A percentile compares a stretch with the other conserved stretches of the same genome.
phyloP scores from a whole-genome alignment of 2,888 invertebrate genomes.

The Cantharis rustica region DNA sequence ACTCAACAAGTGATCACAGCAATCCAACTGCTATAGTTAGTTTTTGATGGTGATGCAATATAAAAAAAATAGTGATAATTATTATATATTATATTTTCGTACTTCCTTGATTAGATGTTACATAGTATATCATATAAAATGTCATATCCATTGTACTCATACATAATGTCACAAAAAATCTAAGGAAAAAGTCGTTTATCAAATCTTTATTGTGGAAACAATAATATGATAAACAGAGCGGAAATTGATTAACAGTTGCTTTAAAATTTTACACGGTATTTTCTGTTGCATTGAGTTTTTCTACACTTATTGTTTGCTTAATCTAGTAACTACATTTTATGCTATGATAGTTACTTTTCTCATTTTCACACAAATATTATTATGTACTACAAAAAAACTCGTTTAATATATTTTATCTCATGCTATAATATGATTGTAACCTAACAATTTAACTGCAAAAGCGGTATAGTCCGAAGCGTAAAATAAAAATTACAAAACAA shows the following conservation, averaged over 20 bases:
- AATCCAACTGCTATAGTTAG: too few relatives aligned
- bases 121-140: background rate
- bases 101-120: background rate
- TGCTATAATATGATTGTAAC: too few relatives aligned
- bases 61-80: background rate
- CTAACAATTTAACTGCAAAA: too few relatives aligned
- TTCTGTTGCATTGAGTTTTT: background rate
- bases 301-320: background rate
- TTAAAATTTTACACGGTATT: background rate
- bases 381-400: background rate
- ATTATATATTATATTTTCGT: background rate
- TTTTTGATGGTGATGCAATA: background rate
- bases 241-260: background rate
- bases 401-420: background rate
- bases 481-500: too few relatives aligned
- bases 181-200: background rate
- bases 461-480: too few relatives aligned
- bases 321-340: background rate
- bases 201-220: background rate
- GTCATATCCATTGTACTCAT: background rate
- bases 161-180: background rate
- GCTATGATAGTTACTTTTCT: background rate
- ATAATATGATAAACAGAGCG: background rate
- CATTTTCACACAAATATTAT: background rate
- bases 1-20: too few relatives aligned